These are phyloP conservation scores for Drosophila quinaria DNA, from an alignment of 2,888 invertebrate species.

Conservation along the genomic window DNA sequence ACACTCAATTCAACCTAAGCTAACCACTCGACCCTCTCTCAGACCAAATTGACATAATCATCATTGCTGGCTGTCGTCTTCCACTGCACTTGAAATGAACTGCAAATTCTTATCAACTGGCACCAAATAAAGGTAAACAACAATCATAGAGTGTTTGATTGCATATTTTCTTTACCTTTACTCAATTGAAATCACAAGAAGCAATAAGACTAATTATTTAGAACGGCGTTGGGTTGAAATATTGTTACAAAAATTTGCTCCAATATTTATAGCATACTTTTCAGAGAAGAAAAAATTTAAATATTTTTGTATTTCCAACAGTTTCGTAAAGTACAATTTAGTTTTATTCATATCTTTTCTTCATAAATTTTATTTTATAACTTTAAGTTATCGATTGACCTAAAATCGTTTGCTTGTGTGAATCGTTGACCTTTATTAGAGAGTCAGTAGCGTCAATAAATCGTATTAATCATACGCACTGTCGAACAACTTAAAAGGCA, in stretches of 20 bases:
- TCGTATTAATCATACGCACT: slow-evolving; percentile 71
- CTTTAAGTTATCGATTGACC: neutral
- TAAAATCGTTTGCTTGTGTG: neutral
- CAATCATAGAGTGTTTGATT: slow-evolving; percentile 18
- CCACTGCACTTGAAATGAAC: slow-evolving; percentile 26
- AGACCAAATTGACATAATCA: slow-evolving; percentile 30
- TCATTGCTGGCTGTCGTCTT: slow-evolving; percentile 15
- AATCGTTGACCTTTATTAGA: slow-evolving; percentile 21
- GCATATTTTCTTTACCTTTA: neutral
- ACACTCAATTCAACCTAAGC: slow-evolving; percentile 26
- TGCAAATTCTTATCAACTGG: slow-evolving; percentile 9
- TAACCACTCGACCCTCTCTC: slow-evolving; percentile 4
- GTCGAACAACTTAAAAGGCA: slow-evolving; percentile 56
- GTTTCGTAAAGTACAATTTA: neutral
- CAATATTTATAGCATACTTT: slow-evolving; percentile 1
- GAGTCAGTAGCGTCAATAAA: slow-evolving; percentile 34
- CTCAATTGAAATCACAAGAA: neutral
- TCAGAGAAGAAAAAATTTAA: neutral
- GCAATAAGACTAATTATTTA: neutral
- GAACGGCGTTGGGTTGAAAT: too few species aligned
- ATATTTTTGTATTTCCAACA: neutral
- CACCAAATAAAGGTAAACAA: slow-evolving; percentile 16
- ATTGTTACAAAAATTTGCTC: too few species aligned
- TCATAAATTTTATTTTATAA: too few species aligned
- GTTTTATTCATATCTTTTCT: neutral